Percentiles rank a stretch among this genome's conserved stretches.
Evolutionary conservation across 2,113 vertebrate species (phyloP).

Genomic region (Acanthochromis polyacanthus): DNA sequence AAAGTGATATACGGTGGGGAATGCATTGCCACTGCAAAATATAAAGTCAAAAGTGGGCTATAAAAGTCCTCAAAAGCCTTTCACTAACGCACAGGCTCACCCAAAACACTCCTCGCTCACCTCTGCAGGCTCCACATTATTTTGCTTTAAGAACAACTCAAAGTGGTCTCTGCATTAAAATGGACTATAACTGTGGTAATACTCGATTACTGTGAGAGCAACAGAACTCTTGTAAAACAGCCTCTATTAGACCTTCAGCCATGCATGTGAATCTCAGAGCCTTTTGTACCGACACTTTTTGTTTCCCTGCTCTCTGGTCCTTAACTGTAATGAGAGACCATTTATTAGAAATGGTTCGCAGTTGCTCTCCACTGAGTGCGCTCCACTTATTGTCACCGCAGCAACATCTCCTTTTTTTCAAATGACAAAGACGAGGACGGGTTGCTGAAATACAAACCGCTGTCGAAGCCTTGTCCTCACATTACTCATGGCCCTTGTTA

Average conservation of each 20-base stretch:
- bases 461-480: neutral
- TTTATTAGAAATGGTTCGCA: constrained; percentile 20
- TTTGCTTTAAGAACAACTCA: constrained; percentile 15
- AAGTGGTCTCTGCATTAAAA: constrained; percentile 25
- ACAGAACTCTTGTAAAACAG: constrained; percentile 20
- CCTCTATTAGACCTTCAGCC: constrained; percentile 28
- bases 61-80: constrained; percentile 34
- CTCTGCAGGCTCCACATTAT: neutral
- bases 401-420: neutral
- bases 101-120: neutral
- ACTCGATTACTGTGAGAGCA: constrained; percentile 3
- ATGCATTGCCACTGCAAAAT: constrained; percentile 21
- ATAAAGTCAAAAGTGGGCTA: constrained; percentile 33
- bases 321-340: constrained; percentile 17
- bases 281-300: constrained; percentile 1
- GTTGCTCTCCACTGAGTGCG: neutral
- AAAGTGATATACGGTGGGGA: constrained; percentile 41
- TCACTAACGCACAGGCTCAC: constrained; percentile 6
- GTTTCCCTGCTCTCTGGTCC: constrained; percentile 9
- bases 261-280: constrained; percentile 13
- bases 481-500: constrained; percentile 38
- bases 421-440: neutral
- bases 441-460: neutral
- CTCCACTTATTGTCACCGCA: neutral
- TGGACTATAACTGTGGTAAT: constrained; percentile 20